Base-by-base conservation (phyloP, 92 coral and sea anemone genomes). In the Montipora capitata region DNA sequence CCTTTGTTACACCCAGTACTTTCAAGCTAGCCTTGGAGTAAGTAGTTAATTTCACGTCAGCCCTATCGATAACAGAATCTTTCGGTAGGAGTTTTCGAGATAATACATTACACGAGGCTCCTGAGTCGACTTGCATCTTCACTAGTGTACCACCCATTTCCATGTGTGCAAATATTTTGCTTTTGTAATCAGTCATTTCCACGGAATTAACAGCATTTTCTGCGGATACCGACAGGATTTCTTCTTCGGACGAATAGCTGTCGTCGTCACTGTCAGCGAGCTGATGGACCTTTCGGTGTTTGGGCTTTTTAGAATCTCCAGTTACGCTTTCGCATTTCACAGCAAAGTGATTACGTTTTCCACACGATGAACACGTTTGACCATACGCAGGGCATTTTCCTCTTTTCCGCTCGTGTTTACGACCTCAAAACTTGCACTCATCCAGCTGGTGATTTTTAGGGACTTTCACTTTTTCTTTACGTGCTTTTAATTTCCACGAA, bases 311-410 rank as follows among this genome's bases (percentile, higher is more conserved):
- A 27, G 35, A 27, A 27, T 27, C 35, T 27, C 35, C 35, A 2
- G 35, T 27, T 27, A 27, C 35, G 35, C 40, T 77, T 4, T 12
- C 67, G 66, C 84, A 85, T 18, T 85, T 85, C 10, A 12, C 67
- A 4, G 72, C 86, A 35, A 79, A 80, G 16, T 84, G 93, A 16
- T 92, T 88, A 20, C 64, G 1, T 75, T 92, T 84, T 18, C 80
- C 59, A 17, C 82, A 91, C 9, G 64, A 49, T 3, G 78, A 68
- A 51, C 92, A 87, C 13, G 54, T 86, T 59, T 86, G 76, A 2
- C 88, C 88, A 40, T 61, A 76, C 14, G 94, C 92, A 9, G 86
- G 94, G 71, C 92, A 88, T 52, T 88, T 92, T 3, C 17, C 70
- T 79, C 83, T 92, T 15, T 77, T 76, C 14, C 87, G 64, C 76